These are phyloP conservation scores for Mya arenaria DNA, from an alignment of 1,140 invertebrate genomes.

Conservation along the genomic window DNA sequence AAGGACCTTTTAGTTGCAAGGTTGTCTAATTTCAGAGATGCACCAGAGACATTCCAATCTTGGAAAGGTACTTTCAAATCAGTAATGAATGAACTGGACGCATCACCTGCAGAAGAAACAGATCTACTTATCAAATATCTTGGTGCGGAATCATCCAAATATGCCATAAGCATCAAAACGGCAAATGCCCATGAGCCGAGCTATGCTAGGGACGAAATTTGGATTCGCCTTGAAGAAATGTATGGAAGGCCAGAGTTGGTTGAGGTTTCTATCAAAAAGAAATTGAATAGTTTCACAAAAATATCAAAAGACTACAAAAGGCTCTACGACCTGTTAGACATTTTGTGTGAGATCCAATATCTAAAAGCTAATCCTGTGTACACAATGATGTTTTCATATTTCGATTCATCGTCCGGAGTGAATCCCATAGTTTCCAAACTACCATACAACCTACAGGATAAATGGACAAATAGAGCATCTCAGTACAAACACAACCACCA, in stretches of 20 bases:
- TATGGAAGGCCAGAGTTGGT: not conserved
- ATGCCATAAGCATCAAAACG: not conserved
- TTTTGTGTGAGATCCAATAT: not conserved
- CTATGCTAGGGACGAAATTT: not conserved
- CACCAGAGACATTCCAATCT: not conserved
- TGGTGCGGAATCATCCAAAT: not conserved
- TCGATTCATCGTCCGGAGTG: constrained; percentile 6
- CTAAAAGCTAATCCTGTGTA: not conserved
- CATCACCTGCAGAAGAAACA: not conserved
- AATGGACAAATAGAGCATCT: not conserved
- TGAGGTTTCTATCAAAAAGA: not conserved
- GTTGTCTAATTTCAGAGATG: not conserved
- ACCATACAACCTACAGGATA: not conserved
- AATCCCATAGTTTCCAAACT: constrained; percentile 7
- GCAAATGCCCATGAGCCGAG: not conserved
- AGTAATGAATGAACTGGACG: not conserved
- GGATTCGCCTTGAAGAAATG: constrained; percentile 1
- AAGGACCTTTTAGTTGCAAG: constrained; percentile 6
- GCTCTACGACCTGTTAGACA: not conserved
- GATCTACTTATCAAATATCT: constrained; percentile 14
- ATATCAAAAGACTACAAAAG: not conserved
- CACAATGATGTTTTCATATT: not conserved
- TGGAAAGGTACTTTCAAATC: constrained; percentile 11
- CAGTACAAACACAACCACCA: not conserved
- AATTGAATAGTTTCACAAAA: not conserved